phyloP scores from a whole-genome alignment of 2,113 vertebrate species.

The Mirza zaza region DNA sequence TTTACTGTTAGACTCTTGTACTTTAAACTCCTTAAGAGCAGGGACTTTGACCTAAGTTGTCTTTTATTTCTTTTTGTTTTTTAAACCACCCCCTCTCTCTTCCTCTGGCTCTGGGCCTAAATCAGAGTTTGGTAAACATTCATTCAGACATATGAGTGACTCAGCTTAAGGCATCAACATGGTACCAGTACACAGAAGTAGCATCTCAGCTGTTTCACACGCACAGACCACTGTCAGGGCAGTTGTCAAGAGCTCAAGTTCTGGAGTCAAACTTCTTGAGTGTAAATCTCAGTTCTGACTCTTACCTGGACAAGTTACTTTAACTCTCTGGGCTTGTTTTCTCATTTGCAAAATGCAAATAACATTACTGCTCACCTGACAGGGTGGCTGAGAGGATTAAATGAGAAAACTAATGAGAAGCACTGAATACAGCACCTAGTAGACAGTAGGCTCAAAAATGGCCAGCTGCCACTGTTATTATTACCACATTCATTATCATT shows the following conservation, averaged over 20 bases:
- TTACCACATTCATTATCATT: background rate
- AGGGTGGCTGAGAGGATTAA: background rate
- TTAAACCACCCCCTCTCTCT: too few relatives aligned
- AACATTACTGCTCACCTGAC: background rate
- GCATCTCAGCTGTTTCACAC: background rate
- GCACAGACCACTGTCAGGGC: background rate
- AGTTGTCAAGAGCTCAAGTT: background rate
- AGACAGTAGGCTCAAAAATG: background rate
- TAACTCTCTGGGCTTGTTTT: background rate
- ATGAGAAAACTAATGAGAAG: background rate
- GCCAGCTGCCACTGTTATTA: background rate
- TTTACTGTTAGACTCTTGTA: background rate
- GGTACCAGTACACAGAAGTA: background rate
- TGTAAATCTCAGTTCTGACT: background rate
- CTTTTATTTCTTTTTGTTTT: background rate
- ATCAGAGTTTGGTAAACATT: background rate
- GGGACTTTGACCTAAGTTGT: background rate
- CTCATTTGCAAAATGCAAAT: background rate
- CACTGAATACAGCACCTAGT: background rate
- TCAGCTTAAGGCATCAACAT: background rate
- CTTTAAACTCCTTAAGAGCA: background rate
- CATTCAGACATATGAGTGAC: background rate
- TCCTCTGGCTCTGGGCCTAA: background rate
- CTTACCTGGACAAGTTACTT: background rate
- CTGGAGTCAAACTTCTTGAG: background rate